Conservation (phyloP, 1,140 invertebrate genomes). For the Drosophila kurseongensis region DNA sequence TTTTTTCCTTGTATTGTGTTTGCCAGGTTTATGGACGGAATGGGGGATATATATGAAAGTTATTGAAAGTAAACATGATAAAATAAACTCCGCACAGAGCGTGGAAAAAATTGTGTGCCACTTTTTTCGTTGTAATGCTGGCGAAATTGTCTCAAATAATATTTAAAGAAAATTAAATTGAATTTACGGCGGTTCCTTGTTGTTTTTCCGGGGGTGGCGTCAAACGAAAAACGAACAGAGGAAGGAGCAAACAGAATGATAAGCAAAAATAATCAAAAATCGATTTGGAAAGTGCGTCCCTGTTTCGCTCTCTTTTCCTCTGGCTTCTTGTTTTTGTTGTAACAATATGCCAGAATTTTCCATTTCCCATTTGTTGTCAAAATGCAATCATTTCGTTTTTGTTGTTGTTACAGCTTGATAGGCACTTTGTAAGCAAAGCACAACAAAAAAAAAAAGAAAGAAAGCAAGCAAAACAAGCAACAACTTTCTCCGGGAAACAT, state of each 20-base stretch:
- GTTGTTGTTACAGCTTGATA: constrained; percentile 60
- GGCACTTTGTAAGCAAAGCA: constrained; percentile 68
- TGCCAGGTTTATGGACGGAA: constrained; percentile 60
- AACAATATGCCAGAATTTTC: constrained; percentile 68
- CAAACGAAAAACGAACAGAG: neutral
- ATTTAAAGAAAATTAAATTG: constrained; percentile 83
- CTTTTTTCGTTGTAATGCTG: constrained; percentile 59
- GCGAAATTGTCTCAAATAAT: constrained; percentile 80
- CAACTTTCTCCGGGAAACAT: constrained; percentile 48
- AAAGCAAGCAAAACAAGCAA: constrained; percentile 28
- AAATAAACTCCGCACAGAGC: constrained; percentile 50
- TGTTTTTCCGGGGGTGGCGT: neutral
- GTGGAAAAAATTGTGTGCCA: constrained; percentile 58
- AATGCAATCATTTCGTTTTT: constrained; percentile 75
- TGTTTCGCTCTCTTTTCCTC: constrained; percentile 10
- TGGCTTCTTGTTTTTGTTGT: constrained; percentile 39
- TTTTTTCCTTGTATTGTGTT: constrained; percentile 24
- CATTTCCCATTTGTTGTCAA: constrained; percentile 63
- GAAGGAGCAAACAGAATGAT: constrained; percentile 58
- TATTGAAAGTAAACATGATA: constrained; percentile 82
- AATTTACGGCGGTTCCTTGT: constrained; percentile 67
- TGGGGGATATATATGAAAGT: constrained; percentile 45
- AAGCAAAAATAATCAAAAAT: constrained; percentile 81
- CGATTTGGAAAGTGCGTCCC: constrained; percentile 74
- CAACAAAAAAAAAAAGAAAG: constrained; percentile 15